phyloP scores from a whole-genome alignment of 2,113 vertebrate genomes.

The Dinomys branickii region DNA sequence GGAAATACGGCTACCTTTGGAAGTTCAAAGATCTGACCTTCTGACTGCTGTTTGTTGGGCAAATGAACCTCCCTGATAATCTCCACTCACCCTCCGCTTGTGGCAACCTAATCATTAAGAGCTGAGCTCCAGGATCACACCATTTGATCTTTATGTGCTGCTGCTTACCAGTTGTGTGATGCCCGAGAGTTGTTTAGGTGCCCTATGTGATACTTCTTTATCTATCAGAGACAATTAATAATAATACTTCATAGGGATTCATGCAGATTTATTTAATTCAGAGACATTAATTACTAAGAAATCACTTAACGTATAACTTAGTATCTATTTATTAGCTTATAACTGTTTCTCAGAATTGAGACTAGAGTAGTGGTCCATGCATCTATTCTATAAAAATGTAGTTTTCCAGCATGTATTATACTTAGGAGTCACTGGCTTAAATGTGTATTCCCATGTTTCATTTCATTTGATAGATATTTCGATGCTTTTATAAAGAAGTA shows the following conservation, averaged over 20 bases:
- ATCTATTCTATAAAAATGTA: background rate
- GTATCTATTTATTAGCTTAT: background rate
- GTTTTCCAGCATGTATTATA: background rate
- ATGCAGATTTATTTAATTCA: slow-evolving; percentile 8
- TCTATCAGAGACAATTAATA: background rate
- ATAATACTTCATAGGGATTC: background rate
- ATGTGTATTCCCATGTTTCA: background rate
- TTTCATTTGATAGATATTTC: background rate
- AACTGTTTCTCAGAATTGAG: background rate
- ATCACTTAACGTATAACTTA: background rate
- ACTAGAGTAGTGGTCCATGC: background rate
- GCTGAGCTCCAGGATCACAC: background rate
- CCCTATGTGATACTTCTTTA: background rate
- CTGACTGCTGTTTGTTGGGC: background rate
- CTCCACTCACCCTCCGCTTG: background rate
- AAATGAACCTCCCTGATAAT: background rate
- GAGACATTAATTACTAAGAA: background rate
- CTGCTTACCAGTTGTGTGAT: background rate
- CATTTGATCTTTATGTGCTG: background rate
- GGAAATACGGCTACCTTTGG: background rate
- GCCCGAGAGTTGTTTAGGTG: background rate
- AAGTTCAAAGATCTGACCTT: background rate
- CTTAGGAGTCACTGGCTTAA: background rate
- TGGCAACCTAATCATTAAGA: background rate
- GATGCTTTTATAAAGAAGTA: background rate